These are phyloP conservation scores for Eupeodes corollae DNA, from an alignment of 1,140 invertebrate genomes.

Conservation along the genomic window DNA sequence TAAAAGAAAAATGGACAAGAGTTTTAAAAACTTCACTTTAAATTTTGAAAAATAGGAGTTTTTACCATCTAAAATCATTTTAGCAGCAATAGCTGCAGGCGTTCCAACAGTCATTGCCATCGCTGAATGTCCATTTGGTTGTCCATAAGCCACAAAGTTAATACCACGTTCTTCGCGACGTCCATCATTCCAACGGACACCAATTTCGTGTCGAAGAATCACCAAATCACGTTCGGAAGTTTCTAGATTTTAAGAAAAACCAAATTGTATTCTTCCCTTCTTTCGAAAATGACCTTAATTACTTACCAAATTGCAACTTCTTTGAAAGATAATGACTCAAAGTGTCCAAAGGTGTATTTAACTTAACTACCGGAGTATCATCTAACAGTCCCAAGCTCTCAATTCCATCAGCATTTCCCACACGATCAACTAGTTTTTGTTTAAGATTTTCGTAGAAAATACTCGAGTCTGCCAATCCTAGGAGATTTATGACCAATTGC, in stretches of 20 bases:
- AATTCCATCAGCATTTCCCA: conserved; percentile 62
- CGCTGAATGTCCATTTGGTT: conserved; percentile 75
- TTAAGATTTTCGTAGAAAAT: conserved; percentile 92
- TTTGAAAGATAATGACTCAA: conserved; percentile 82
- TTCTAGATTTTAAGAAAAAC: background rate
- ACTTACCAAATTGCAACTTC: conserved; percentile 65
- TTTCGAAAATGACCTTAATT: background rate
- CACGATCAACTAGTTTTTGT: conserved; percentile 60
- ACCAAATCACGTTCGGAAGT: conserved; percentile 82
- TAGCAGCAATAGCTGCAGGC: conserved; percentile 88
- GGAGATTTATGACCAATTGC: conserved; percentile 72
- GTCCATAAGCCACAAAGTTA: conserved; percentile 88
- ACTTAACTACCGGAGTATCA: conserved; percentile 71
- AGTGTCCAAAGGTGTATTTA: conserved; percentile 82
- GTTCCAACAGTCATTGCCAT: conserved; percentile 97
- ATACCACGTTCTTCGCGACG: conserved; percentile 74
- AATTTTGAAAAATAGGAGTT: no score
- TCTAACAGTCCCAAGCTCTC: conserved; percentile 81
- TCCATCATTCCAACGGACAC: conserved; percentile 83
- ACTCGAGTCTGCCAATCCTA: conserved; percentile 72
- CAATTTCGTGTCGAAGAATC: conserved; percentile 86
- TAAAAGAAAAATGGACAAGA: conserved; percentile 34
- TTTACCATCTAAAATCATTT: conserved; percentile 88
- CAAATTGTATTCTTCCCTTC: background rate
- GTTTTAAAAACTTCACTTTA: background rate